These are phyloP conservation scores for Polypedilum vanderplanki DNA, from an alignment of 1,140 invertebrate genomes.

Conservation along the genomic window DNA sequence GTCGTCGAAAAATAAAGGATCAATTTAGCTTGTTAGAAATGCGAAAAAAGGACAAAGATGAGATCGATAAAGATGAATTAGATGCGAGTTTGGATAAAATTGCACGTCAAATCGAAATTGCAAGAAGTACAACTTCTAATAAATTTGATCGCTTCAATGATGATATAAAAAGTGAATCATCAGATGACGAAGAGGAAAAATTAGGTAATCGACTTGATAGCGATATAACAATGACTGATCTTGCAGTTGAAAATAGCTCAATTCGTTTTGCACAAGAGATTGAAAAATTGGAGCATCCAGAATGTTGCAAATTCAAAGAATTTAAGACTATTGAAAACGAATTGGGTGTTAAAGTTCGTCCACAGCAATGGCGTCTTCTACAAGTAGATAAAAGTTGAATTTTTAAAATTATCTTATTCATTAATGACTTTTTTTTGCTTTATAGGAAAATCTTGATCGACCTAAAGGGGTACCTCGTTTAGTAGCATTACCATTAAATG, in stretches of 20 bases:
- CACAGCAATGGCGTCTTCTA: neutral
- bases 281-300: neutral
- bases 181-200: neutral
- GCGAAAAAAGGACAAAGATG: neutral
- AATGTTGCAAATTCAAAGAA: constrained; percentile 1
- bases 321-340: constrained; percentile 2
- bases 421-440: neutral
- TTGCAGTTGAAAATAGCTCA: neutral
- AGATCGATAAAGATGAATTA: neutral
- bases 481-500: neutral
- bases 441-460: neutral
- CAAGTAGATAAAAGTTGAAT: neutral
- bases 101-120: neutral
- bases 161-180: neutral
- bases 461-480: neutral
- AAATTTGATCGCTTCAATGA: neutral
- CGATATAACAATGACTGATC: neutral
- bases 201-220: neutral
- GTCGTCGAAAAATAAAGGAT: neutral
- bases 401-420: neutral
- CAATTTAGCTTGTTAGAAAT: neutral
- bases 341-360: neutral
- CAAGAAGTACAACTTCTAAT: neutral
- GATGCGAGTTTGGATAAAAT: neutral
- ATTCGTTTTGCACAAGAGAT: constrained; percentile 5